Conservation (phyloP, 2,113 vertebrate genomes). For the Oreotrochilus melanogaster region DNA sequence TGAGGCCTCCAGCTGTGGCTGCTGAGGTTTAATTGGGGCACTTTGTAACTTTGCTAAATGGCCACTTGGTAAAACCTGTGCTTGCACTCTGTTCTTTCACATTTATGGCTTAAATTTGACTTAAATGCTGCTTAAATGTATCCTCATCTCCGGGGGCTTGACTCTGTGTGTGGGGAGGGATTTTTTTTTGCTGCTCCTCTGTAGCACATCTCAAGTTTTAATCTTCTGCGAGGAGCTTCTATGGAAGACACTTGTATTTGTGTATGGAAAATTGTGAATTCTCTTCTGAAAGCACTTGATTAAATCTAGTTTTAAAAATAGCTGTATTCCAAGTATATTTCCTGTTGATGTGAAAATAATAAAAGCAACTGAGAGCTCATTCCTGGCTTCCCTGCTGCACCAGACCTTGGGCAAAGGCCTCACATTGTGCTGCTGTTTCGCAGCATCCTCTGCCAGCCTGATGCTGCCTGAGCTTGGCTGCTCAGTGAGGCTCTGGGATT, state of each 20-base stretch:
- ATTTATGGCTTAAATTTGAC: neutral
- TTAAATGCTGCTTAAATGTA: neutral
- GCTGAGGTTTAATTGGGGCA: neutral
- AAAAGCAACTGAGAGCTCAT: slow-evolving; percentile 12
- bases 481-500: neutral
- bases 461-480: neutral
- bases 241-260: neutral
- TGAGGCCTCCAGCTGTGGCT: neutral
- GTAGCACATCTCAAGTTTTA: neutral
- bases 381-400: neutral
- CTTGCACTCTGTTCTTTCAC: neutral
- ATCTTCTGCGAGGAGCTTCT: neutral
- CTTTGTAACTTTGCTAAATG: neutral
- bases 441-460: fast-evolving
- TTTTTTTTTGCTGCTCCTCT: neutral
- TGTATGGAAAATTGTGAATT: neutral
- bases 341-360: slow-evolving; percentile 37
- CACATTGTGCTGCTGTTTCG: neutral
- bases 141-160: neutral
- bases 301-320: slow-evolving; percentile 25
- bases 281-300: neutral
- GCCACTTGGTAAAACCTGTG: neutral
- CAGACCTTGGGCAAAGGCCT: neutral
- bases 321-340: neutral
- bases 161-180: no score